Conservation (phyloP, 1,140 invertebrate species). For the Drosophila quadrilineata region DNA sequence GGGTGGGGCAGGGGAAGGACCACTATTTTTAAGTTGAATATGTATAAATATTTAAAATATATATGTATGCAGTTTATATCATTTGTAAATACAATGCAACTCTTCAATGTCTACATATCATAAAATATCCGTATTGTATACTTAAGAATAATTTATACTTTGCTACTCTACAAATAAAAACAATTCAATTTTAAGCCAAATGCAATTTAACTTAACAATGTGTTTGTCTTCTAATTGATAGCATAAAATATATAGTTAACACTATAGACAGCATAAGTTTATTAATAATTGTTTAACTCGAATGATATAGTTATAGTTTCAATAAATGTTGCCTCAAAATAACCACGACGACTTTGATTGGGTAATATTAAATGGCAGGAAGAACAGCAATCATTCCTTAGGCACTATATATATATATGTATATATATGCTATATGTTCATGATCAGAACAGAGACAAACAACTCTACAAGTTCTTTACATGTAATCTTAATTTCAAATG, state of each 20-base stretch:
- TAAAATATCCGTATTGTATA: conserved; percentile 3
- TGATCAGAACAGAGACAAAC: too few relatives aligned
- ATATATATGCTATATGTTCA: too few relatives aligned
- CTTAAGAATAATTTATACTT: conserved; percentile 1
- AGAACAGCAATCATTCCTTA: conserved; percentile 31
- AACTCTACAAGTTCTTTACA: conserved; percentile 7
- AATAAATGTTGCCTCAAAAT: conserved; percentile 20
- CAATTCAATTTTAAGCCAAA: conserved; percentile 1
- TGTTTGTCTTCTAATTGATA: background rate
- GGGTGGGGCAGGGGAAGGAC: conserved; percentile 11
- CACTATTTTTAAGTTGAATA: conserved; percentile 16
- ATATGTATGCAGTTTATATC: too few relatives aligned
- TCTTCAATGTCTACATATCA: conserved; percentile 5
- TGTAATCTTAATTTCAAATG: too few relatives aligned
- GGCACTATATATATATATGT: conserved; percentile 40
- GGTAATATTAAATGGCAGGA: conserved; percentile 25
- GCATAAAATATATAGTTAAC: background rate
- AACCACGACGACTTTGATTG: background rate
- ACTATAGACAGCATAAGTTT: background rate
- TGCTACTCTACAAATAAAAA: conserved; percentile 18
- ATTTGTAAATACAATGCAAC: conserved; percentile 12
- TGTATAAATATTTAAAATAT: conserved; percentile 17
- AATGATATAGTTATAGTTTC: too few relatives aligned
- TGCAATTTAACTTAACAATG: conserved; percentile 6
- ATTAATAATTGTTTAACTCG: too few relatives aligned